Conservation (phyloP, 2,113 vertebrate species). For the Strix uralensis region DNA sequence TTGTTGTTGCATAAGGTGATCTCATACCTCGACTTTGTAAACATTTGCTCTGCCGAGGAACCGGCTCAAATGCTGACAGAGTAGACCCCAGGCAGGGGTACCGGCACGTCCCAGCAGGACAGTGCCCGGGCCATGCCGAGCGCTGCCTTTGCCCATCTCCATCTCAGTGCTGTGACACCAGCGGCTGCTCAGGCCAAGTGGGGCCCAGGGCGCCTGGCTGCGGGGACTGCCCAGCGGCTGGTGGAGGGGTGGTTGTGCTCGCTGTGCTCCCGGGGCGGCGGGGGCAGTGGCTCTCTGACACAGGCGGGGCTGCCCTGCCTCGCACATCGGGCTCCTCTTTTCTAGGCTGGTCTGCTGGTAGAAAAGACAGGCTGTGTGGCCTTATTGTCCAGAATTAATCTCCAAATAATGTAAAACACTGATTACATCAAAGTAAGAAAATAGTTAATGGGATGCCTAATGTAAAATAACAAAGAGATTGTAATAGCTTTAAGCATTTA, state of each 20-base stretch:
- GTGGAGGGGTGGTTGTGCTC: no score
- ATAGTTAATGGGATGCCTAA: constrained; percentile 49
- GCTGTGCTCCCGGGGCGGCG: neutral
- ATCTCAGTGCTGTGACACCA: no score
- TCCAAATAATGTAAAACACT: constrained; percentile 6
- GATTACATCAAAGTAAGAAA: constrained; percentile 45
- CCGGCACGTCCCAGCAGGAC: rapidly evolving
- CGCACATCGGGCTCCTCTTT: rapidly evolving
- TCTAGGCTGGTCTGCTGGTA: neutral
- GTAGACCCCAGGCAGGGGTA: neutral
- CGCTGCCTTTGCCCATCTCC: no score
- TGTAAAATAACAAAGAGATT: constrained; percentile 42
- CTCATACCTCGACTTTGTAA: neutral
- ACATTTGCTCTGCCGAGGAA: neutral
- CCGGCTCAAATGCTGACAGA: neutral
- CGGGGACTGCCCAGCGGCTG: no score
- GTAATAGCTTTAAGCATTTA: constrained; percentile 51
- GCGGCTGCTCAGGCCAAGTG: neutral
- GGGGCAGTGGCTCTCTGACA: neutral
- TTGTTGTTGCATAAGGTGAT: neutral
- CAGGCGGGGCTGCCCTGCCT: neutral
- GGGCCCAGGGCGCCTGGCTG: neutral
- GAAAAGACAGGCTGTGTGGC: neutral
- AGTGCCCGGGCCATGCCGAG: rapidly evolving
- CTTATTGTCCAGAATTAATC: constrained; percentile 30